Evolutionary conservation across 2,113 vertebrate species (phyloP).

Genomic region (Atractosteus spatula): DNA sequence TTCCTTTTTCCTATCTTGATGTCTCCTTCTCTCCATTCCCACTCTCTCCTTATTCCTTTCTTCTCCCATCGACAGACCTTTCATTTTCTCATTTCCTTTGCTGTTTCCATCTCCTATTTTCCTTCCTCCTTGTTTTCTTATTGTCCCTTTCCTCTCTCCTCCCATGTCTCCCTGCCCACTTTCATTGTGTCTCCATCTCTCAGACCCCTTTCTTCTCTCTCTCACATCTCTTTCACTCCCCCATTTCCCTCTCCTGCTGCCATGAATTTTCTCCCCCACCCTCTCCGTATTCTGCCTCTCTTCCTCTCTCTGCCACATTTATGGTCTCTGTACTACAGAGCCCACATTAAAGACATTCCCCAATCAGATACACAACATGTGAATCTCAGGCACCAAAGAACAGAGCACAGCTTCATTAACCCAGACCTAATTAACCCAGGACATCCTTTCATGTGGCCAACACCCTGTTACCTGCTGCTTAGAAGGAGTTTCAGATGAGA

Average conservation of each 20-base stretch:
- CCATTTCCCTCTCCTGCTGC: background rate
- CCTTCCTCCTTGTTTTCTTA: too few relatives aligned
- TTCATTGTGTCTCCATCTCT: background rate
- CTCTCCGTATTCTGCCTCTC: background rate
- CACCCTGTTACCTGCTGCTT: background rate
- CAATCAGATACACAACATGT: background rate
- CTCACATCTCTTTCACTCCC: background rate
- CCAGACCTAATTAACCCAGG: background rate
- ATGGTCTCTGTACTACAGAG: background rate
- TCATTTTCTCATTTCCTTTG: too few relatives aligned
- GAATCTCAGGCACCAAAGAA: background rate
- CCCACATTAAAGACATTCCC: slow-evolving; percentile 10
- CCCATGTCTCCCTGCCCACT: too few relatives aligned
- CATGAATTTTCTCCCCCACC: background rate
- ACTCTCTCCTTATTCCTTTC: too few relatives aligned
- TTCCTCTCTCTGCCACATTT: background rate
- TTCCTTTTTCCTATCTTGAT: too few relatives aligned
- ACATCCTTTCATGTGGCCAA: slow-evolving; percentile 2
- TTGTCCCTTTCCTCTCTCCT: too few relatives aligned
- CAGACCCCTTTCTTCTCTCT: background rate
- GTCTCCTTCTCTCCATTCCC: too few relatives aligned
- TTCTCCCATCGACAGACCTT: too few relatives aligned
- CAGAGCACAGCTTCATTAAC: background rate
- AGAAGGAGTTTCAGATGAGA: background rate
- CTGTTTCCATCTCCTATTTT: too few relatives aligned